Conservation (phyloP, 2,797 vertebrate species). For the Merluccius polli region DNA sequence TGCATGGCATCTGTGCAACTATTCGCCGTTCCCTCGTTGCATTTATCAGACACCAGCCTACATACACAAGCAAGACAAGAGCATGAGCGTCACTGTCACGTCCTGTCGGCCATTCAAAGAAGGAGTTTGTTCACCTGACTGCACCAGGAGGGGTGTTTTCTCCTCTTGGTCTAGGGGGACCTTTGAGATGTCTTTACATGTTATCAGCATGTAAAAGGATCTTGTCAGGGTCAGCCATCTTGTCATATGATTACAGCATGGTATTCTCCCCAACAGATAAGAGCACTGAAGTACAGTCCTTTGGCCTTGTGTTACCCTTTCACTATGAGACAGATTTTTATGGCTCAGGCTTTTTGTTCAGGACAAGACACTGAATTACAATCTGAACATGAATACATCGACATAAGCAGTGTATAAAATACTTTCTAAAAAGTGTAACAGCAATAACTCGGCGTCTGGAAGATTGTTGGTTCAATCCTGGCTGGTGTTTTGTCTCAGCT, state of each 20-base stretch:
- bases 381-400: not conserved
- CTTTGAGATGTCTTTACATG: conserved; percentile 69
- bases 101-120: not conserved
- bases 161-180: conserved; percentile 42
- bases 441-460: not conserved
- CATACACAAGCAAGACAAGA: not conserved
- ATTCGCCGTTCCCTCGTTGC: not conserved
- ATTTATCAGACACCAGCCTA: not conserved
- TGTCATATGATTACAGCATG: conserved; percentile 57
- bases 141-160: conserved; percentile 47
- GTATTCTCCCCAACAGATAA: conserved; percentile 24
- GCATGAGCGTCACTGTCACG: not conserved
- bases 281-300: not conserved
- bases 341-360: not conserved
- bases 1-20: not conserved
- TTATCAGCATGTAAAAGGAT: conserved; percentile 65
- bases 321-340: not conserved
- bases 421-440: not conserved
- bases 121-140: not conserved
- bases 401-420: not conserved
- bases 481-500: not conserved
- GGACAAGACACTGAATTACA: not conserved
- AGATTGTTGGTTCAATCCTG: not conserved
- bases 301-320: not conserved
- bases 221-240: conserved; percentile 46